Percentiles rank a stretch among this genome's conserved stretches.
Conservation (phyloP, 2,888 invertebrate genomes). For the Hyalella azteca region DNA sequence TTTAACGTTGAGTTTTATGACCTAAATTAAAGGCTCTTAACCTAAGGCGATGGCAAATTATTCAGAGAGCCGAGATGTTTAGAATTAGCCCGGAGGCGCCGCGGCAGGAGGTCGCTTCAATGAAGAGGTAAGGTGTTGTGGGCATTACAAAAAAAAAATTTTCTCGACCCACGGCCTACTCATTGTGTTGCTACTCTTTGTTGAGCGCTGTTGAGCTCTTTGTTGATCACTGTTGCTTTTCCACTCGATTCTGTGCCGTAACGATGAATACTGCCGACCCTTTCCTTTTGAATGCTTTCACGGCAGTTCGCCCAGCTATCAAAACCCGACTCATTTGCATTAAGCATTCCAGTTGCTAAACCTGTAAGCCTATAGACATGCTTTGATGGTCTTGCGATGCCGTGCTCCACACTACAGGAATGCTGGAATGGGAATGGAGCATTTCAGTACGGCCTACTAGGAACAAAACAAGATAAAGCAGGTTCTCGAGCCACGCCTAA, state of each 20-base stretch:
- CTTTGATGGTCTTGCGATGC: neutral
- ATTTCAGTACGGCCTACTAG: constrained; percentile 2
- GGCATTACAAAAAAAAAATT: neutral
- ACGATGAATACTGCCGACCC: neutral
- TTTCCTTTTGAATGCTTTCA: neutral
- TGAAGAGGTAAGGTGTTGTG: constrained; percentile 26
- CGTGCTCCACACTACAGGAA: neutral
- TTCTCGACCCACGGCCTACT: constrained; percentile 33
- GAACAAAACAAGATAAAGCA: constrained; percentile 25
- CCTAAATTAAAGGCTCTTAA: constrained; percentile 21
- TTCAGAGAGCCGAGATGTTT: neutral
- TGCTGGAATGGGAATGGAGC: neutral
- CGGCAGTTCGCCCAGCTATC: neutral
- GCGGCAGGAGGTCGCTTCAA: constrained; percentile 1
- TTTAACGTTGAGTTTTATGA: constrained; percentile 13
- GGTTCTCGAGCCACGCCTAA: neutral
- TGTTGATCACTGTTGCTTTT: constrained; percentile 31
- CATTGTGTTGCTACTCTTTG: neutral
- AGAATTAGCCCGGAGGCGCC: neutral
- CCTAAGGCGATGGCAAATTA: neutral
- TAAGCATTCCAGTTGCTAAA: constrained; percentile 34
- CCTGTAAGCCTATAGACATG: constrained; percentile 7
- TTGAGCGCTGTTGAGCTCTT: constrained; percentile 26
- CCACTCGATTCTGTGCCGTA: neutral
- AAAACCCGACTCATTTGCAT: constrained; percentile 29